Conservation (phyloP, 2,888 invertebrate genomes). For the Orchestes rusci region DNA sequence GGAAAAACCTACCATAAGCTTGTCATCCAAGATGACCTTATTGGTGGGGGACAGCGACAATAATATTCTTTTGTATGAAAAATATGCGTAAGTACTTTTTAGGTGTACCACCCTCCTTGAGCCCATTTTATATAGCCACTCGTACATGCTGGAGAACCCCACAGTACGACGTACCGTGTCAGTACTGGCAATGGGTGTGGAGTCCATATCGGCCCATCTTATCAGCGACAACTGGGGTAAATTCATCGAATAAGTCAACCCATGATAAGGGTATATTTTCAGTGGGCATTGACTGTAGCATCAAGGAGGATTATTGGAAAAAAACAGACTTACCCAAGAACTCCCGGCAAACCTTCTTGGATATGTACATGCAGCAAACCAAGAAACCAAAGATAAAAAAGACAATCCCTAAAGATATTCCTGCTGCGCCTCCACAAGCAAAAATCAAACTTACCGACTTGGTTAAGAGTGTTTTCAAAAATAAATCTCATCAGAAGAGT, state of each 20-base stretch:
- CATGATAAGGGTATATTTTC: too few species aligned
- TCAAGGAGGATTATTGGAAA: constrained; percentile 14
- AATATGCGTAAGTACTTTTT: constrained; percentile 52
- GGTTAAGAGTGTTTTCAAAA: too few species aligned
- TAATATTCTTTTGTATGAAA: constrained; percentile 50
- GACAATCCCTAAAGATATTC: too few species aligned
- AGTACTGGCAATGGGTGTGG: constrained; percentile 41
- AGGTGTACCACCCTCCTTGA: too few species aligned
- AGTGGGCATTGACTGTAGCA: constrained; percentile 49
- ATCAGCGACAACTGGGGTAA: constrained; percentile 46
- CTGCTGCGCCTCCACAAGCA: too few species aligned
- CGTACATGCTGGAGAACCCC: constrained; percentile 43
- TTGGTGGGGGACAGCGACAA: constrained; percentile 62
- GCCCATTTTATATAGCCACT: constrained; percentile 40
- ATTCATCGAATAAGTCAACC: too few species aligned
- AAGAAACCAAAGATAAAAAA: too few species aligned
- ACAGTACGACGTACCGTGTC: constrained; percentile 43
- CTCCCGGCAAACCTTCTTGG: constrained; percentile 32
- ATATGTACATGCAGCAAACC: constrained; percentile 32
- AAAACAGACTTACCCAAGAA: constrained; percentile 5
- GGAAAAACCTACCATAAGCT: constrained; percentile 47
- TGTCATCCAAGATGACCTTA: constrained; percentile 50
- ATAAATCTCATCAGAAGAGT: too few species aligned
- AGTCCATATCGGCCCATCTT: constrained; percentile 49
- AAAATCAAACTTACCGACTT: too few species aligned